phyloP scores from a whole-genome alignment of 2,113 vertebrate genomes.

The Tonatia bakeri region DNA sequence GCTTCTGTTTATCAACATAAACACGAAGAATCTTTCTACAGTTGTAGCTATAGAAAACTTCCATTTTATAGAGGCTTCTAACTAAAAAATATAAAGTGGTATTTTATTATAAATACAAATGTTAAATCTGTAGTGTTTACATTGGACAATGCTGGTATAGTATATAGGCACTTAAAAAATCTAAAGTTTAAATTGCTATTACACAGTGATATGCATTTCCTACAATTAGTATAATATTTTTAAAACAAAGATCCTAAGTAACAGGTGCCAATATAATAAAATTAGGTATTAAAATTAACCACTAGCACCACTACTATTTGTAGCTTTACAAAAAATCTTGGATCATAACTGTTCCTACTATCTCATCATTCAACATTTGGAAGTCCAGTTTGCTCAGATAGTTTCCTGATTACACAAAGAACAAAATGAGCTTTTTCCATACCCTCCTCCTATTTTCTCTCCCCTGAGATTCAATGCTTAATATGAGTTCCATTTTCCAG shows the following conservation, averaged over 20 bases:
- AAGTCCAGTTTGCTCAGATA: conserved; percentile 24
- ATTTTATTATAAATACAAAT: conserved; percentile 24
- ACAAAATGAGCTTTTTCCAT: conserved; percentile 32
- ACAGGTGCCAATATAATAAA: not conserved
- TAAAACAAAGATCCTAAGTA: conserved; percentile 23
- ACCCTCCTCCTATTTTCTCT: conserved; percentile 40
- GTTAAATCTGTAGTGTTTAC: conserved; percentile 1
- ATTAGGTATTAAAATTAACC: not conserved
- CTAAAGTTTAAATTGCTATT: conserved; percentile 10
- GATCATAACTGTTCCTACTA: not conserved
- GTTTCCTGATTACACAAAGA: conserved; percentile 57
- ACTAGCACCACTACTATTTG: not conserved
- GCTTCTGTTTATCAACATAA: conserved; percentile 12
- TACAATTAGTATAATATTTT: not conserved
- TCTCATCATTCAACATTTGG: conserved; percentile 17
- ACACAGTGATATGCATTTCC: not conserved
- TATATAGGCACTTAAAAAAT: not conserved
- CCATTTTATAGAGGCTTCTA: not conserved
- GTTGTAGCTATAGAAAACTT: not conserved
- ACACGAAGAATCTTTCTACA: not conserved
- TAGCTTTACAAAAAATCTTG: not conserved
- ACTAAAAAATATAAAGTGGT: conserved; percentile 2
- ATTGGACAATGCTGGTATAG: not conserved
- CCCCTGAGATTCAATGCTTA: conserved; percentile 67
- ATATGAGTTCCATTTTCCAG: conserved; percentile 71